Evolutionary conservation across 2,797 vertebrate genomes (phyloP), one percentile per base, ranked within the genome.

Genomic region (Pipistrellus nathusii): DNA sequence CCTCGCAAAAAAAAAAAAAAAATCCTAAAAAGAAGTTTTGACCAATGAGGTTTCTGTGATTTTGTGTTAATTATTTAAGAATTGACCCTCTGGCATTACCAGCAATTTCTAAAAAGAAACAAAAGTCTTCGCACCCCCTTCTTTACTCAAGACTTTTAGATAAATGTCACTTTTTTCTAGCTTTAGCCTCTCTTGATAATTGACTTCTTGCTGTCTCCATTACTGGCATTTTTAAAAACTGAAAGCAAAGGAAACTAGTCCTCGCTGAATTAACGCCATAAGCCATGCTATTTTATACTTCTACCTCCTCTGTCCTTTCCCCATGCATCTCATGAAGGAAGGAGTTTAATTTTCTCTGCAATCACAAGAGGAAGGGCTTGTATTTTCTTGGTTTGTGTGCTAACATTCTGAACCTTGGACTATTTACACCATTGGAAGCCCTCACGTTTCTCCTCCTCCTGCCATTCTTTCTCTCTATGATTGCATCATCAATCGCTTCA

Each of bases 51-150:
- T 27, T 82, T 91, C 27, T 53, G 20, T 18, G 21, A 81, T 93
- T 93, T 87, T 11, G 9, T 93, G 46, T 71, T 82, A 69, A 14
- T 77, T 78, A 68, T 68, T 93, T 84, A 89, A 93, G 18, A n/a
- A 48, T 30, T 90, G 81, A 46, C 44, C 51, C 20, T 76, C 21
- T 85, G 68, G 84, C 62, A 15, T 80, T 71, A 84, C 44, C 71
- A 64, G 38, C 57, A 86, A 30, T 75, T 85, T 4, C 35, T n/a
- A 82, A 8, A 69, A 81, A 73, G 66, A 8, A 82, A 30, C 38
- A 80, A 78, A 85, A 76, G 55, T 69, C 55, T 91, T 7, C 25
- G 14, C 25, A 68, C 21, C 30, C 14, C 30, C 23, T 64, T 32
- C 38, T 46, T 88, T 77, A 18, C 35, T 82, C 25, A 35, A 38